Evolutionary conservation across 2,888 invertebrate species (phyloP).

Genomic region (Chrysotoxum bicinctum): DNA sequence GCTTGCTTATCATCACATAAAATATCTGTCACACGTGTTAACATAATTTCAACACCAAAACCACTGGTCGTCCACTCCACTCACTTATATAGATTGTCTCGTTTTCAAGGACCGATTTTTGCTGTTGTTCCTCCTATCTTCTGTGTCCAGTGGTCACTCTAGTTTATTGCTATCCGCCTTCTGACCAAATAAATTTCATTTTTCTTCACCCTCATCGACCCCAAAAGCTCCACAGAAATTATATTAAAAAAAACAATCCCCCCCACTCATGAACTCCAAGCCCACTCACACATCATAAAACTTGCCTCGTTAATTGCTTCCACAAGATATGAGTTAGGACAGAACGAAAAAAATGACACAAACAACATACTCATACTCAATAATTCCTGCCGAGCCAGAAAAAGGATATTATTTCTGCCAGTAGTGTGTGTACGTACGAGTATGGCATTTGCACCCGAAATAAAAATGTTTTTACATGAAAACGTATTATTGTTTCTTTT

Average conservation of each 20-base stretch:
- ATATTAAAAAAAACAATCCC: neutral
- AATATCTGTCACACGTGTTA: slow-evolving; percentile 42
- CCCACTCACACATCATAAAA: slow-evolving; percentile 62
- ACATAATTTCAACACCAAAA: slow-evolving; percentile 35
- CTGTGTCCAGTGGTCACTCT: slow-evolving; percentile 14
- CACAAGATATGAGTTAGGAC: slow-evolving; percentile 65
- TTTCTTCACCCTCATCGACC: slow-evolving; percentile 14
- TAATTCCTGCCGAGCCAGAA: neutral
- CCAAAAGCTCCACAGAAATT: neutral
- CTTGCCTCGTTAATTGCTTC: slow-evolving; percentile 65
- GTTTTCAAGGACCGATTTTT: slow-evolving; percentile 4
- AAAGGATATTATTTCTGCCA: slow-evolving; percentile 33
- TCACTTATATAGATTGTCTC: neutral
- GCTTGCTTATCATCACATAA: slow-evolving; percentile 26
- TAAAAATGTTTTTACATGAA: slow-evolving; percentile 54
- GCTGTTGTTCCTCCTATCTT: neutral
- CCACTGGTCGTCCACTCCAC: slow-evolving; percentile 36
- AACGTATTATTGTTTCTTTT: slow-evolving; percentile 8
- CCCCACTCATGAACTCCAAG: neutral
- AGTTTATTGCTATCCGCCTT: slow-evolving; percentile 19
- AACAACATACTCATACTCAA: slow-evolving; percentile 2
- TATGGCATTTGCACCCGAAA: slow-evolving; percentile 40
- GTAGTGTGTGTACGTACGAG: neutral
- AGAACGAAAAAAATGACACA: neutral
- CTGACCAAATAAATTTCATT: slow-evolving; percentile 50